These are phyloP conservation scores for Pteruthius melanotis DNA, from an alignment of 2,113 vertebrate species.

Conservation along the genomic window DNA sequence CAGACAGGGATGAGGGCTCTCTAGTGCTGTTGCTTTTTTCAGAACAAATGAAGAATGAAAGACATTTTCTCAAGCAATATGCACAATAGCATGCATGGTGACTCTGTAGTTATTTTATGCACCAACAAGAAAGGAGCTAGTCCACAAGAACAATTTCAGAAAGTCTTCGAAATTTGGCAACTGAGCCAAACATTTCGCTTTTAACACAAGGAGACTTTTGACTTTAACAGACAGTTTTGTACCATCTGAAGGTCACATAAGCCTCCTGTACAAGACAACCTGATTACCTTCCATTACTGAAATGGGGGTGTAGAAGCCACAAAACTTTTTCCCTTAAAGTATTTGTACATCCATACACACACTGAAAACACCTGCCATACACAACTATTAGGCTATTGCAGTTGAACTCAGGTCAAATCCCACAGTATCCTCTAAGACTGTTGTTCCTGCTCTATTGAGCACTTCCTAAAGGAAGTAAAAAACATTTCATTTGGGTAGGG, in stretches of 20 bases:
- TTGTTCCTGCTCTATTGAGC: background rate
- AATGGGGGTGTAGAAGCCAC: background rate
- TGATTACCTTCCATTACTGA: background rate
- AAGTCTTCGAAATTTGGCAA: background rate
- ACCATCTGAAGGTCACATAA: background rate
- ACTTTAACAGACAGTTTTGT: background rate
- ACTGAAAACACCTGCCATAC: background rate
- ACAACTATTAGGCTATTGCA: background rate
- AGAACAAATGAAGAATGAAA: constrained; percentile 36
- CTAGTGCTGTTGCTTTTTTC: background rate
- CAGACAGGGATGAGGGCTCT: background rate
- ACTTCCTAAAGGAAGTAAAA: background rate
- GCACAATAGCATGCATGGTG: background rate
- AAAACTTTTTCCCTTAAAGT: background rate
- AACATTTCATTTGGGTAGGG: fast-evolving
- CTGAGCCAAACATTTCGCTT: background rate
- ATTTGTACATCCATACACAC: background rate
- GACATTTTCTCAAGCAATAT: background rate
- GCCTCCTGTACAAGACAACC: background rate
- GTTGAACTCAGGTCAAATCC: background rate
- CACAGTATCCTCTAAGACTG: background rate
- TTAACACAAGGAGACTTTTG: background rate
- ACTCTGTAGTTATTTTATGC: background rate
- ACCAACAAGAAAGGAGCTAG: background rate
- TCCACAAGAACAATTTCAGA: background rate